phyloP scores from a whole-genome alignment of 2,113 vertebrate species.

The Nothoprocta pentlandii region DNA sequence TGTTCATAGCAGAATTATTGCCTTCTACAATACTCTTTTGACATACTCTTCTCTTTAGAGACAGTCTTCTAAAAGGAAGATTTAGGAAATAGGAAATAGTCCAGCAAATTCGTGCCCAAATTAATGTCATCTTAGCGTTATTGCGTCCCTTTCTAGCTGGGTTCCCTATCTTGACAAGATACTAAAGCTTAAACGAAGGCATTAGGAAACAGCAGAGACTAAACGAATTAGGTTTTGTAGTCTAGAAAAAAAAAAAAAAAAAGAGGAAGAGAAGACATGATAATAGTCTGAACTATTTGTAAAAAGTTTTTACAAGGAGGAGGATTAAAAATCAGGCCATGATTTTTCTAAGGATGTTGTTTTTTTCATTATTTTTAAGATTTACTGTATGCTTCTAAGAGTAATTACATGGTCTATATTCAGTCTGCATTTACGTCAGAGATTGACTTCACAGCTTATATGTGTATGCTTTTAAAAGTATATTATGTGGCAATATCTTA shows the following conservation, averaged over 20 bases:
- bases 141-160: neutral
- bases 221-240: neutral
- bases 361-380: neutral
- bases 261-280: no score
- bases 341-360: no score
- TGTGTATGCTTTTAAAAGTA: neutral
- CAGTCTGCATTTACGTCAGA: neutral
- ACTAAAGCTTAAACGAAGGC: neutral
- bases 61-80: neutral
- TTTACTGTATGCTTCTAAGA: neutral
- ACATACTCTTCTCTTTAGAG: neutral
- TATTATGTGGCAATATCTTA: neutral
- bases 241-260: neutral
- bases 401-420: neutral
- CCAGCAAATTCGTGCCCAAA: neutral
- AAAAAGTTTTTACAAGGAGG: neutral
- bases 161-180: rapidly evolving
- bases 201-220: neutral
- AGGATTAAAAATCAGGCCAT: neutral
- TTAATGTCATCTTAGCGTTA: neutral
- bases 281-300: neutral
- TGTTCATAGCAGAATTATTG: neutral
- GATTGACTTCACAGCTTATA: neutral
- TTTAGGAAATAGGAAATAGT: neutral
- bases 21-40: neutral